Evolutionary conservation across 2,888 invertebrate genomes (phyloP), one percentile per base, ranked within the genome.

Genomic region (Pseudoips prasinana): DNA sequence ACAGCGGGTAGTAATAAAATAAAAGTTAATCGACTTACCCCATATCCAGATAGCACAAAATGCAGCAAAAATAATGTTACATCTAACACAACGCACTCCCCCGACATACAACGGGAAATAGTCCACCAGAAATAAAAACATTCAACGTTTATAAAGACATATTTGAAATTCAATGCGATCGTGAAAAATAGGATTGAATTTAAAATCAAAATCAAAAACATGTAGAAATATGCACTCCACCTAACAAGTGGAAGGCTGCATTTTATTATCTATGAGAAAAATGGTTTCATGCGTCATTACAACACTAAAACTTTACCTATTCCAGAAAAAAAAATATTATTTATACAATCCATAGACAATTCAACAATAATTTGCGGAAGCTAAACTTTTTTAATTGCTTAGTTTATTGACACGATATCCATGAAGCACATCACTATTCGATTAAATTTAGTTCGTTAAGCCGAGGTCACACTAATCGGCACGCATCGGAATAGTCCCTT

Each of bases 151-250:
- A 83, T 87, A 86, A 79, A 74, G 78, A 66, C 72, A 66, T 77
- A 86, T 88, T 86, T 88, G 85, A 75, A 85, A 79, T 85, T 88
- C 87, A 88, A 87, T 84, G 64, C 52, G 80, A 59, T 71, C 60
- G 67, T 84, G 82, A 87, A 84, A 86, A 84, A 86, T 87, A 61
- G 73, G 51, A 56, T 65, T 58, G 65, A 66, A 77, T 84, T 69
- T 64, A 60, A 73, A 71, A 73, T 60, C 50, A 59, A 79, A 75
- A 75, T 76, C 68, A 52, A 56, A 64, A 60, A 61, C 64, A 61
- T 64, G 41, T 60, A 58, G 70, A 71, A 74, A 74, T 72, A 78
- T 75, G 67, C 77, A 73, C 69, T 64, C 56, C 53, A 47, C 52
- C 54, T 48, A 64, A 59, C 77, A 79, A 82, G 80, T 78, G 80